phyloP scores from a whole-genome alignment of 2,797 vertebrate genomes.

The Nannoperca australis region DNA sequence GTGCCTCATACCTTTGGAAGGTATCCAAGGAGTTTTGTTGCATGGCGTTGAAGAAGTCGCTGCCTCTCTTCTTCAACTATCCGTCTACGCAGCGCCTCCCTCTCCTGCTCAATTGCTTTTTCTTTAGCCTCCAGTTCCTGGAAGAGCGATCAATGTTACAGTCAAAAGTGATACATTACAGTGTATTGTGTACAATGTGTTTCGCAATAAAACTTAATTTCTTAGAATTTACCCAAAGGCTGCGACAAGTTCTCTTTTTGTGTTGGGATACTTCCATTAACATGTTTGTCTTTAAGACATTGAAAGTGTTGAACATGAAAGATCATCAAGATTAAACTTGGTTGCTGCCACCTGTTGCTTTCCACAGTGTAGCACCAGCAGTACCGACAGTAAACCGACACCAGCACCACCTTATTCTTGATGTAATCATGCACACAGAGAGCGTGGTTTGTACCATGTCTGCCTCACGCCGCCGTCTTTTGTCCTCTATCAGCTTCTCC shows the following conservation, averaged over 20 bases:
- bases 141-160: constrained; percentile 27
- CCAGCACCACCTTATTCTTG: neutral
- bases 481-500: constrained; percentile 89
- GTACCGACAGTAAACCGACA: neutral
- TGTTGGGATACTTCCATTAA: neutral
- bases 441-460: constrained; percentile 84
- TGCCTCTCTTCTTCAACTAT: constrained; percentile 95
- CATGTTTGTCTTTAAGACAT: neutral
- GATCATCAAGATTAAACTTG: neutral
- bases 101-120: constrained; percentile 83
- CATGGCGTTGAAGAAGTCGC: constrained; percentile 91
- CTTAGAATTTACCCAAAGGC: neutral
- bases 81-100: constrained; percentile 81
- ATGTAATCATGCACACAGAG: neutral
- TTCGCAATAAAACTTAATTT: neutral
- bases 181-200: neutral
- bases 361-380: neutral
- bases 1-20: constrained; percentile 89
- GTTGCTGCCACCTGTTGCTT: neutral
- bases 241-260: neutral
- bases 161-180: neutral
- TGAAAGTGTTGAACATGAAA: neutral
- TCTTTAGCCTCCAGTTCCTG: constrained; percentile 91
- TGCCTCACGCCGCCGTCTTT: constrained; percentile 83
- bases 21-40: constrained; percentile 90